Evolutionary conservation across 2,797 vertebrate species (phyloP), one percentile per base, ranked within the genome.

Genomic region (Myotis myotis): DNA sequence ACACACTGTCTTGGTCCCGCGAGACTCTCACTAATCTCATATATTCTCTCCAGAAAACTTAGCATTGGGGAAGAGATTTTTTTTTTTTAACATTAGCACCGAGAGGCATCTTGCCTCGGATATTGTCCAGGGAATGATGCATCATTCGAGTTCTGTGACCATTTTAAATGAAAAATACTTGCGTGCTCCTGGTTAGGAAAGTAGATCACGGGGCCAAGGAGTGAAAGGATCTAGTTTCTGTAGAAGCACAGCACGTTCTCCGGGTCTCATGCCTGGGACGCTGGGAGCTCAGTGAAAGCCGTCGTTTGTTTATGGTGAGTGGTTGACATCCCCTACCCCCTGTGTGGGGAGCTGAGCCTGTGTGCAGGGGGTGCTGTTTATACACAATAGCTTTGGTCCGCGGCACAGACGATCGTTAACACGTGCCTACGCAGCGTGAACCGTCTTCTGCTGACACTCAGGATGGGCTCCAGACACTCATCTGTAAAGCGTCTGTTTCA

Each of bases 401-500:
- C 6, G 15, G 30, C 51, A 25, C 8, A 64, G 76, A 86, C 33
- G n/a, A 53, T 81, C 81, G 71, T 17, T 53, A 93, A 80, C 30
- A 23, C 47, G 33, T 74, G 9, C 55, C 55, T 47, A 9, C 47
- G 15, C 0, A 1, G 22, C 62, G 47, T 92, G 84, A 96, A 79
- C 82, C 83, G 25, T 51, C 30, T 91, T 51, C 64, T 70, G 12
- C 78, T 89, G 71, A 91, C 53, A 70, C 33, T 83, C 89, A 95
- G 95, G 79, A 91, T 20, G 15, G 55, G 33, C 93, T 96, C 93
- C 93, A 94, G 5, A 94, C 91, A 33, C 87, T 92, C 81, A 79
- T 82, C 84, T 83, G 80, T n/a, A 55, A 97, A 76, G 62, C 91
- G 81, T 95, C 89, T 93, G 90, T 93, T 94, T 95, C 87, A 93